Evolutionary conservation across 2,888 invertebrate genomes (phyloP).

Genomic region (Agelastica alni): DNA sequence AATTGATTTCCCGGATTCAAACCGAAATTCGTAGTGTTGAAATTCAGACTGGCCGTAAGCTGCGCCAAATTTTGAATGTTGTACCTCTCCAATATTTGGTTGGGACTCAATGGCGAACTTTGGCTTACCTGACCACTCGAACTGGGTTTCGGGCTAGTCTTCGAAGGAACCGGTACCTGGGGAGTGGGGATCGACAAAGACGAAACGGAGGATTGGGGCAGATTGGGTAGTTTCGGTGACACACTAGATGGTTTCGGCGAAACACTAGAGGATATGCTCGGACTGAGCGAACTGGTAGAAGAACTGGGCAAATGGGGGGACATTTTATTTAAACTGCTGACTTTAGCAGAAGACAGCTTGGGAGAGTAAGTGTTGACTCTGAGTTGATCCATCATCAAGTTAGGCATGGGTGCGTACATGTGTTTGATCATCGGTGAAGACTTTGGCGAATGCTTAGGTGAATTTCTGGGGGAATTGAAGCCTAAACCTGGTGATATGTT

Average conservation of each 20-base stretch:
- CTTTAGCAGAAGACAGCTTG: slow-evolving; percentile 29
- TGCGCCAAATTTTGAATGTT: slow-evolving; percentile 56
- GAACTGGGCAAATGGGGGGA: slow-evolving; percentile 29
- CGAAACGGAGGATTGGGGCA: too few relatives aligned
- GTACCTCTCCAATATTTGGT: slow-evolving; percentile 54
- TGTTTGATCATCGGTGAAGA: slow-evolving; percentile 43
- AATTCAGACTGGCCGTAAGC: slow-evolving; percentile 53
- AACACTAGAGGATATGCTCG: slow-evolving; percentile 5
- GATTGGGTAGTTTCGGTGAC: slow-evolving; percentile 17
- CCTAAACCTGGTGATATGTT: slow-evolving; percentile 27
- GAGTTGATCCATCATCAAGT: slow-evolving; percentile 32
- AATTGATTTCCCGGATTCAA: slow-evolving; percentile 39
- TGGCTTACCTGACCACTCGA: slow-evolving; percentile 22
- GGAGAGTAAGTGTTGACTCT: slow-evolving; percentile 27
- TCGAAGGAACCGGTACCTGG: slow-evolving; percentile 11
- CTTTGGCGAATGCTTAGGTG: slow-evolving; percentile 43
- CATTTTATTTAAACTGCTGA: slow-evolving; percentile 15
- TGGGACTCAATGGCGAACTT: slow-evolving; percentile 43
- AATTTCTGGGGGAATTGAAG: slow-evolving; percentile 31
- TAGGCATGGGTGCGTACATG: slow-evolving; percentile 40
- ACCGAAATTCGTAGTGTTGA: slow-evolving; percentile 43
- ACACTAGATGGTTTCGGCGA: slow-evolving; percentile 14
- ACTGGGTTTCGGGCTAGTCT: slow-evolving; percentile 23
- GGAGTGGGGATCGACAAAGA: background rate
- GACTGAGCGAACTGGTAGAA: slow-evolving; percentile 13